phyloP scores from a whole-genome alignment of 1,140 invertebrate genomes.

The Aphaenogaster rudis region DNA sequence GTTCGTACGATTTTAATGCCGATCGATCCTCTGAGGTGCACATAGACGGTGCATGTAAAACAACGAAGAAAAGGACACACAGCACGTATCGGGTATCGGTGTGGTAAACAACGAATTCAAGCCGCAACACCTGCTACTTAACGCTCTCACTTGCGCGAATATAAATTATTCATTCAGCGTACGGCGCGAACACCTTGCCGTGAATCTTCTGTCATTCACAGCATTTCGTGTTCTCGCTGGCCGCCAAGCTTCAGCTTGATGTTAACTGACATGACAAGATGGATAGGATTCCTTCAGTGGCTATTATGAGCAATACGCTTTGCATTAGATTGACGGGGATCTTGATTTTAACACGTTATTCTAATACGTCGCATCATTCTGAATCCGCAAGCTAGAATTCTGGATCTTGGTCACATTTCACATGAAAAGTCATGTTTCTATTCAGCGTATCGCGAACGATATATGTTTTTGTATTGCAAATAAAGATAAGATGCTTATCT shows the following conservation, averaged over 20 bases:
- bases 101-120: constrained; percentile 66
- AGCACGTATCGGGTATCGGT: background rate
- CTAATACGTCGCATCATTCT: background rate
- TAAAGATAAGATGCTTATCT: background rate
- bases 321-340: background rate
- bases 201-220: constrained; percentile 67
- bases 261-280: constrained; percentile 30
- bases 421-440: background rate
- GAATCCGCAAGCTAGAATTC: background rate
- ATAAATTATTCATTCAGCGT: constrained; percentile 72
- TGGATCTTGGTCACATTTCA: background rate
- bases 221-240: constrained; percentile 16
- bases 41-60: constrained; percentile 8
- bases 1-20: constrained; percentile 22
- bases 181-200: constrained; percentile 52
- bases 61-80: constrained; percentile 41
- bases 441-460: background rate
- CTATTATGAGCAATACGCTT: background rate
- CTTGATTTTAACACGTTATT: background rate
- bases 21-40: constrained; percentile 11
- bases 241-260: background rate
- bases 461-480: background rate
- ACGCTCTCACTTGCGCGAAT: constrained; percentile 47
- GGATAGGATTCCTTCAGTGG: constrained; percentile 10
- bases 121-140: constrained; percentile 69